Evolutionary conservation across 2,797 vertebrate species (phyloP), one percentile per base, ranked within the genome.

Genomic region (Microctenopoma stevenorrisi): DNA sequence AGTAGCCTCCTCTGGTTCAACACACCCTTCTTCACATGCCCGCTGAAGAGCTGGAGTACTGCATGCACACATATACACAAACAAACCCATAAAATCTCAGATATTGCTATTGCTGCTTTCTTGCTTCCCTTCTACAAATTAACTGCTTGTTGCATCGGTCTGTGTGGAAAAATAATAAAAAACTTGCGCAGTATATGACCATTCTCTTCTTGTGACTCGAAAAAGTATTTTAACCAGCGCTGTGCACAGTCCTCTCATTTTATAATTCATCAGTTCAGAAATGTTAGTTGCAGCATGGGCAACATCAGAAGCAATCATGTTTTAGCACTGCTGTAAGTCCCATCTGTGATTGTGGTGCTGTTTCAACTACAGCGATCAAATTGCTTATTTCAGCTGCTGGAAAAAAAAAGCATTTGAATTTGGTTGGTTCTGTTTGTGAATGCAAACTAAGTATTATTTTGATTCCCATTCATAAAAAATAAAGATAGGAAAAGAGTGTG

Each of bases 21-120:
- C 84, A 33, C 82, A 74, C 55, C 84, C 89, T 65, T 92, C 88
- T 66, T 92, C 91, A 86, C 90, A 91, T 44, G 72, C 62, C 60
- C 76, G 84, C 50, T 87, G 89, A 22, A 42, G 52, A 46, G 65
- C 74, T 6, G 53, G 47, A 37, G 69, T 37, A 16, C 91, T 94
- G 74, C 77, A 33, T 30, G 71, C 33, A 77, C 66, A 79, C 57
- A 84, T 46, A 72, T 26, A 82, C 40, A 82, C 38, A 68, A 30
- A 76, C 59, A 40, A 18, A 65, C 11, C 42, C 15, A 62, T 14
- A n/a, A 18, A 37, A 52, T 58, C 42, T 76, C 59, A 68, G 28
- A 67, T 66, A 78, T 79, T 61, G n/a, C 68, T 65, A 53, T 52
- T 52, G 38, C 37, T 40, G 15, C 68, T 64, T 18, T 55, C 64